Base-by-base conservation (phyloP, 2,888 invertebrate species). In the Micoletzkya japonica region DNA sequence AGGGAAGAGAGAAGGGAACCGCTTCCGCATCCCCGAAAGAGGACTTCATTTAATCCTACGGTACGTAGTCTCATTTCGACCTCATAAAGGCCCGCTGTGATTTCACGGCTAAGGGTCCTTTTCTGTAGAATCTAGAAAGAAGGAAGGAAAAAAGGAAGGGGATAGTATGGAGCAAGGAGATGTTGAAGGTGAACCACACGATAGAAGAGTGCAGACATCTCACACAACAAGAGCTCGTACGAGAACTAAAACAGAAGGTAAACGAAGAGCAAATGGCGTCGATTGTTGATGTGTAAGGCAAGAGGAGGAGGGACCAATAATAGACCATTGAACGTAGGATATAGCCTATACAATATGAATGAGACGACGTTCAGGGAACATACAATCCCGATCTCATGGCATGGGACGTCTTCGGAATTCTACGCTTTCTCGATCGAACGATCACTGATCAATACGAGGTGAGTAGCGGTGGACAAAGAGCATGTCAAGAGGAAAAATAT, bases 341-440 rank as follows among this genome's bases (percentile, higher is more conserved):
- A n/a, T n/a, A n/a, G n/a, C n/a, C n/a, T n/a, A n/a, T n/a, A n/a
- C n/a, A n/a, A n/a, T n/a, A n/a, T n/a, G n/a, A n/a, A n/a, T n/a
- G 34, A 34, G 10, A 58, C 24, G 24, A n/a, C 36, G 39, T 61
- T 6, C 30, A 66, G 64, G 84, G 84, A 34, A 84, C 83, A 1
- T 84, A 84, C 63, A 84, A 84, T 70, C 84, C 84, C 6, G 85
- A 85, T 56, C 74, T 85, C 28, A 85, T 85, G 85, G 85, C 85
- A 4, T 85, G 85, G 85, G 85, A 85, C 72, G 83, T 80, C 10
- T 64, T 82, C 4, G 85, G 85, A 26, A 82, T 85, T 2, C 79
- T 85, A 24, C 73, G 83, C n/a, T 85, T 85, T 70, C 72, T 85
- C 7, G 84, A 84, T 61, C 71, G 81, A 60, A 79, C 82, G 1